These are phyloP conservation scores for Colius striatus DNA, from an alignment of 2,113 vertebrate species.

Conservation along the genomic window DNA sequence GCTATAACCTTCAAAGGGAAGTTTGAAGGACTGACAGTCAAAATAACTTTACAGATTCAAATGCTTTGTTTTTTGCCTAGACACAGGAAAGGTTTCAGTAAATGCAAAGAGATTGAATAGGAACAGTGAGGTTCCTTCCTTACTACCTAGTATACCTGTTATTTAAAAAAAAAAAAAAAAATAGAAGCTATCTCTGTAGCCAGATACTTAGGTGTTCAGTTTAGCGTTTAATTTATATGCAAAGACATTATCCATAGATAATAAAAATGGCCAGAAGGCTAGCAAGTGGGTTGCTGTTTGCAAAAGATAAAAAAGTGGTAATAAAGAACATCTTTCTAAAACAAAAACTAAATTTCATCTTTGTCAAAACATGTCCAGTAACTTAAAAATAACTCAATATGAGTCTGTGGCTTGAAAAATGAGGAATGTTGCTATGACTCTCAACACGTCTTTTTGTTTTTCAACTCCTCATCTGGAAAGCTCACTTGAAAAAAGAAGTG, in stretches of 20 bases:
- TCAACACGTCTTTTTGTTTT: not conserved
- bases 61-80: not conserved
- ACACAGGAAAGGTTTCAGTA: not conserved
- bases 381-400: not conserved
- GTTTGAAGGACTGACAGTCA: not conserved
- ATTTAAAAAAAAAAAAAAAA: not conserved
- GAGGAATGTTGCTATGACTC: not conserved
- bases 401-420: not conserved
- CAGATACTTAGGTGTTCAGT: not conserved
- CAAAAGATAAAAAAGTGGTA: not conserved
- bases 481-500: slow-evolving; percentile 20
- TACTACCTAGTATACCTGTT: not conserved
- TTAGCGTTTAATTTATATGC: not conserved
- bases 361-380: not conserved
- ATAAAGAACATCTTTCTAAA: not conserved
- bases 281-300: not conserved
- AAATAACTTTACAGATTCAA: not conserved
- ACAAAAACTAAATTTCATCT: not conserved
- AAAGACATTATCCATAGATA: not conserved
- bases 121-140: not conserved
- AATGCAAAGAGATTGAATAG: not conserved
- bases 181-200: not conserved
- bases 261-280: not conserved
- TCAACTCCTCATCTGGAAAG: slow-evolving; percentile 15
- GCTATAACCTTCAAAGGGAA: not conserved